A percentile compares a stretch with the other conserved stretches of the same genome.
phyloP scores from a whole-genome alignment of 2,113 vertebrate species.

The Halichoeres trimaculatus region DNA sequence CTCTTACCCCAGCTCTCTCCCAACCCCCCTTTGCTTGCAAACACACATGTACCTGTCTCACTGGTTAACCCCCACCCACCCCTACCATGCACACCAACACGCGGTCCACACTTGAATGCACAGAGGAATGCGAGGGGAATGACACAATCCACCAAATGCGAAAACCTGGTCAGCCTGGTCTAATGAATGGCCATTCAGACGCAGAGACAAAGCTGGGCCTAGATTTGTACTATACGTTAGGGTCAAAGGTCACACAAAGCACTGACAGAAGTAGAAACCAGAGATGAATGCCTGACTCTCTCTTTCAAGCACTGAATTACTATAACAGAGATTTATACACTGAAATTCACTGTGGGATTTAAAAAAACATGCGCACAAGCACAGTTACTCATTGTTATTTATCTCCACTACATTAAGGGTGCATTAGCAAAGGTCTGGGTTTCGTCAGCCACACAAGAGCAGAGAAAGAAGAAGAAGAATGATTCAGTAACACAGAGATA shows the following conservation, averaged over 20 bases:
- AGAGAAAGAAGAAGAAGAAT: slow-evolving; percentile 58
- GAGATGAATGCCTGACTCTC: slow-evolving; percentile 62
- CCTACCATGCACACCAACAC: slow-evolving; percentile 4
- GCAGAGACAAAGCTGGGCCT: slow-evolving; percentile 63
- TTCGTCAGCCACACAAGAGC: slow-evolving; percentile 56
- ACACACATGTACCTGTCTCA: slow-evolving; percentile 74
- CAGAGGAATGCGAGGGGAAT: slow-evolving; percentile 80
- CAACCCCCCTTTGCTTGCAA: slow-evolving; percentile 37
- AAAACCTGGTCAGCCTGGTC: slow-evolving; percentile 61
- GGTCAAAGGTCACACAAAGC: slow-evolving; percentile 76
- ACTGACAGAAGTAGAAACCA: slow-evolving; percentile 77
- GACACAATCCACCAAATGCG: slow-evolving; percentile 70
- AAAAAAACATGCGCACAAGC: slow-evolving; percentile 27
- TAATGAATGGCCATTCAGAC: slow-evolving; percentile 80
- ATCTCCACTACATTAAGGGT: slow-evolving; percentile 39
- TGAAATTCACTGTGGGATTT: slow-evolving; percentile 18
- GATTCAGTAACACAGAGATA: slow-evolving; percentile 66
- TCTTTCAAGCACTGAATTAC: slow-evolving; percentile 35
- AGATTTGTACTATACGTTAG: slow-evolving; percentile 49
- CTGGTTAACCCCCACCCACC: slow-evolving; percentile 55
- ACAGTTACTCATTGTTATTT: slow-evolving; percentile 60
- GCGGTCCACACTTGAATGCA: slow-evolving; percentile 74
- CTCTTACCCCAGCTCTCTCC: slow-evolving; percentile 1
- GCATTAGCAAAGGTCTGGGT: slow-evolving; percentile 22
- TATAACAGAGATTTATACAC: slow-evolving; percentile 25